Conservation (phyloP, 2,113 vertebrate genomes). For the Paratilapia polleni region DNA sequence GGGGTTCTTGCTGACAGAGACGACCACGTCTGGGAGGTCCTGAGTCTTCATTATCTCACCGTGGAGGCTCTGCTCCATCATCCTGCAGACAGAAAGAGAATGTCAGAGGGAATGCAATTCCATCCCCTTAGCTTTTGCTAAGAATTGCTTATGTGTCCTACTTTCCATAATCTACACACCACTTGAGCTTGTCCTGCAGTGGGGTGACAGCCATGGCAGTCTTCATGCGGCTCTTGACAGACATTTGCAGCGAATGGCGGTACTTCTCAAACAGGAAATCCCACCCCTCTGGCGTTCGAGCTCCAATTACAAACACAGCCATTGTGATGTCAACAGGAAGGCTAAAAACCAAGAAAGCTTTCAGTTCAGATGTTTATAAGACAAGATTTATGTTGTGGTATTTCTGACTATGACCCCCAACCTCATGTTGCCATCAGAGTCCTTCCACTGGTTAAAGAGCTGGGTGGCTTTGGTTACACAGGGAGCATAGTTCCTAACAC, state of each 20-base stretch:
- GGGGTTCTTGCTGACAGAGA: constrained; percentile 82
- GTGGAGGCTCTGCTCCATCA: constrained; percentile 87
- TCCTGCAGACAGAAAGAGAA: constrained; percentile 69
- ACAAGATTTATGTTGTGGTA: background rate
- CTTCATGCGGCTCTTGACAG: constrained; percentile 82
- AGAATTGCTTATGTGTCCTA: accelerated
- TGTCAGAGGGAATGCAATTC: accelerated
- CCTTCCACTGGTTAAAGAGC: constrained; percentile 85
- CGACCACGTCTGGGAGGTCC: constrained; percentile 84
- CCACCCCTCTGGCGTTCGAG: constrained; percentile 86
- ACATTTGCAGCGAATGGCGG: constrained; percentile 76
- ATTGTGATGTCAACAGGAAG: constrained; percentile 86
- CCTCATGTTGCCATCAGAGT: constrained; percentile 86
- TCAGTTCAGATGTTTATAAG: background rate
- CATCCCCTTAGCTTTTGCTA: background rate
- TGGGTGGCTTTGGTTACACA: constrained; percentile 82
- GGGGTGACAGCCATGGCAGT: constrained; percentile 79
- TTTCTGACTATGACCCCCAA: constrained; percentile 55
- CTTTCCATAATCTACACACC: constrained; percentile 68
- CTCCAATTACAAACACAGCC: constrained; percentile 86
- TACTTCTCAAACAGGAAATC: constrained; percentile 90
- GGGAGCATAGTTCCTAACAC: constrained; percentile 81
- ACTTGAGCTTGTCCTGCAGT: constrained; percentile 83
- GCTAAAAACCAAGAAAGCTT: constrained; percentile 61
- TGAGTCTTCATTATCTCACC: constrained; percentile 89